Conservation (phyloP, 2,888 invertebrate species). For the Meganola albula region DNA sequence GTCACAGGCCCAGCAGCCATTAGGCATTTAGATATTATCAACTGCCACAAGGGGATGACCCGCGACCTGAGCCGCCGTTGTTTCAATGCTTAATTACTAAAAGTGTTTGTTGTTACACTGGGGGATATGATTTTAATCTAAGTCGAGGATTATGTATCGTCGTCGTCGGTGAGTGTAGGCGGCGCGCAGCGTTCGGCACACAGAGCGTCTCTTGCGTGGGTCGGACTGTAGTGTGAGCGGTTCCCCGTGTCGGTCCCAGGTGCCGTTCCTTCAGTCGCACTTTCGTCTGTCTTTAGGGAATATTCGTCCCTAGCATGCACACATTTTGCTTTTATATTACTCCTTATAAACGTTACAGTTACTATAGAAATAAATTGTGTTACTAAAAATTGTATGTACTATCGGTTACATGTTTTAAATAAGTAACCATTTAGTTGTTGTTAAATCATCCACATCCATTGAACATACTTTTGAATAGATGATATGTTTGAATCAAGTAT, state of each 20-base stretch:
- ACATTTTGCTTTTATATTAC: slow-evolving; percentile 17
- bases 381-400: slow-evolving; percentile 5
- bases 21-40: slow-evolving; percentile 79
- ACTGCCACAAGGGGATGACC: slow-evolving; percentile 65
- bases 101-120: slow-evolving; percentile 63
- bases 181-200: slow-evolving; percentile 3
- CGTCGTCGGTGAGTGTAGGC: slow-evolving; percentile 18
- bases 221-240: slow-evolving; percentile 13
- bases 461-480: too few species aligned
- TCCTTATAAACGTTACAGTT: slow-evolving; percentile 8
- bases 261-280: slow-evolving; percentile 68
- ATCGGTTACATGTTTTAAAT: slow-evolving; percentile 4
- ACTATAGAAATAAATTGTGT: too few species aligned
- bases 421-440: slow-evolving; percentile 2
- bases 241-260: slow-evolving; percentile 53
- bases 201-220: too few species aligned
- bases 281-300: slow-evolving; percentile 66
- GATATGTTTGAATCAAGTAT: too few species aligned
- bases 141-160: slow-evolving; percentile 26
- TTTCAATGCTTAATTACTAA: slow-evolving; percentile 74
- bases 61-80: slow-evolving; percentile 66
- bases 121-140: slow-evolving; percentile 41
- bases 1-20: slow-evolving; percentile 79
- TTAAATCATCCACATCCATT: too few species aligned
- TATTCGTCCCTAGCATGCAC: slow-evolving; percentile 54